Evolutionary conservation across 2,113 vertebrate genomes (phyloP).

Genomic region (Cairina moschata): DNA sequence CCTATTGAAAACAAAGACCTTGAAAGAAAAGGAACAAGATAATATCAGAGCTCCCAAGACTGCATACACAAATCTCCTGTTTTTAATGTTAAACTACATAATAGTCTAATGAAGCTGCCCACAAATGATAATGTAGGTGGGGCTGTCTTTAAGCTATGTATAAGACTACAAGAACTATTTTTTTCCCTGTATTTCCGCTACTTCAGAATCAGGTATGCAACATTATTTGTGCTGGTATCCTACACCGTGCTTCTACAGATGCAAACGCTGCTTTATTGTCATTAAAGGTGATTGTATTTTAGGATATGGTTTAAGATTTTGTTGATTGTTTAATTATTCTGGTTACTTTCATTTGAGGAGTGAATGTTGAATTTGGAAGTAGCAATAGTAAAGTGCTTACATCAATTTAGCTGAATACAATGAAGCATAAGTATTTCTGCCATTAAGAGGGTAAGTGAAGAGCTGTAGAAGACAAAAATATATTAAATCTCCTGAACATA

Average conservation of each 20-base stretch:
- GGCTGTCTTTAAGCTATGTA: neutral
- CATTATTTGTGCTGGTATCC: neutral
- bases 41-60: neutral
- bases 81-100: neutral
- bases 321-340: neutral
- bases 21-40: neutral
- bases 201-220: neutral
- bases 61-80: neutral
- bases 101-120: neutral
- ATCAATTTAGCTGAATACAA: neutral
- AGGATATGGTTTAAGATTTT: neutral
- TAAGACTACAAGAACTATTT: neutral
- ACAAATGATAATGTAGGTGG: accelerated
- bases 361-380: neutral
- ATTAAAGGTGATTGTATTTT: neutral
- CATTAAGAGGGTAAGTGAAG: neutral
- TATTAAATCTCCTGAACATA: neutral
- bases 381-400: neutral
- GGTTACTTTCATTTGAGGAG: neutral
- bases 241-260: neutral
- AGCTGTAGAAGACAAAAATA: neutral
- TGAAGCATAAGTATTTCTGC: neutral
- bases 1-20: neutral
- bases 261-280: accelerated
- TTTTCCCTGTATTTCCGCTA: too few relatives aligned